A percentile compares a stretch with the other conserved stretches of the same genome.
Evolutionary conservation across 2,888 invertebrate species (phyloP).

Genomic region (Eubasilissa splendida): DNA sequence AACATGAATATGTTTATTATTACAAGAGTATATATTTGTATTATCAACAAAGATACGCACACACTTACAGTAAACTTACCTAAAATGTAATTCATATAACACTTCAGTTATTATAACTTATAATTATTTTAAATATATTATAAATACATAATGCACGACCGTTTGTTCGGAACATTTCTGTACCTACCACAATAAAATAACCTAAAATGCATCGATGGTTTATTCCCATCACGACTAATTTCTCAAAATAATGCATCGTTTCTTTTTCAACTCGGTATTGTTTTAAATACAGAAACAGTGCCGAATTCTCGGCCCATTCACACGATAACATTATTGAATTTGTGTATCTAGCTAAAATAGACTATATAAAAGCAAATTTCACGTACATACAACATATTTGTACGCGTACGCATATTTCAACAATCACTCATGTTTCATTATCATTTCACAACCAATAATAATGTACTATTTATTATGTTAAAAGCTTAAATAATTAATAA

Average conservation of each 20-base stretch:
- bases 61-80: not conserved
- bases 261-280: no score
- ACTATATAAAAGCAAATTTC: slow-evolving; percentile 55
- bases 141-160: no score
- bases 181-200: no score
- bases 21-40: slow-evolving; percentile 46
- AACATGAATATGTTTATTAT: slow-evolving; percentile 2
- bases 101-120: no score
- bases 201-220: no score
- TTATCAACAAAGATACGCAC: slow-evolving; percentile 42
- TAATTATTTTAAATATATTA: no score
- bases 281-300: no score
- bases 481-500: not conserved
- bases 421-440: slow-evolving; percentile 6
- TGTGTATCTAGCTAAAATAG: slow-evolving; percentile 39
- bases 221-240: no score
- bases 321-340: slow-evolving; percentile 12
- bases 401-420: not conserved
- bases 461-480: not conserved
- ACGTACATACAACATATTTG: slow-evolving; percentile 40
- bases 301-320: no score
- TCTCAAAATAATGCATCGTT: no score
- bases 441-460: slow-evolving; percentile 50
- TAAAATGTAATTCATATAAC: no score
- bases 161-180: no score